phyloP scores from a whole-genome alignment of 2,113 vertebrate genomes.

The Ploceus nigricollis region DNA sequence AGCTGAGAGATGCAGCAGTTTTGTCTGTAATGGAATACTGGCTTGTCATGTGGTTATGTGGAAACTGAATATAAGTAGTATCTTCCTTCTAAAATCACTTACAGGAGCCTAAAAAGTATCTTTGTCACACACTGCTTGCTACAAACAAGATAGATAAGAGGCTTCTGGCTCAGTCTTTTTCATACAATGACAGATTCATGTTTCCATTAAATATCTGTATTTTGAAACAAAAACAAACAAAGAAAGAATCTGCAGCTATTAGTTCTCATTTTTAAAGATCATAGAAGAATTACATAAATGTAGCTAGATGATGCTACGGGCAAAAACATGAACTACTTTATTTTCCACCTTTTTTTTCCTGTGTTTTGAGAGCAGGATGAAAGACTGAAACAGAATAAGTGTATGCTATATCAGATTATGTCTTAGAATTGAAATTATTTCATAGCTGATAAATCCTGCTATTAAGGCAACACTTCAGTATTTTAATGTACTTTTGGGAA shows the following conservation, averaged over 20 bases:
- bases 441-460: neutral
- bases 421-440: neutral
- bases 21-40: slow-evolving; percentile 30
- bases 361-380: neutral
- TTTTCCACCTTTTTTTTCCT: neutral
- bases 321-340: neutral
- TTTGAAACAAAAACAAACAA: neutral
- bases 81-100: slow-evolving; percentile 7
- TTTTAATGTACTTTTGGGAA: neutral
- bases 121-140: neutral
- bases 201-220: neutral
- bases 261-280: neutral
- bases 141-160: neutral
- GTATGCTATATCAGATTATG: neutral
- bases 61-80: neutral
- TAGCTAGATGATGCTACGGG: neutral
- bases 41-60: neutral
- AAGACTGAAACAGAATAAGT: neutral
- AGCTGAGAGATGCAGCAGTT: neutral
- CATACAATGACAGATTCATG: neutral
- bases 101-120: neutral
- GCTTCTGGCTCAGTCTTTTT: slow-evolving; percentile 9
- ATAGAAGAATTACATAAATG: neutral
- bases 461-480: neutral
- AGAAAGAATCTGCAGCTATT: neutral